Evolutionary conservation across 1,140 invertebrate species (phyloP), one percentile per base, ranked within the genome.

Genomic region (Geopemphigus sp.): DNA sequence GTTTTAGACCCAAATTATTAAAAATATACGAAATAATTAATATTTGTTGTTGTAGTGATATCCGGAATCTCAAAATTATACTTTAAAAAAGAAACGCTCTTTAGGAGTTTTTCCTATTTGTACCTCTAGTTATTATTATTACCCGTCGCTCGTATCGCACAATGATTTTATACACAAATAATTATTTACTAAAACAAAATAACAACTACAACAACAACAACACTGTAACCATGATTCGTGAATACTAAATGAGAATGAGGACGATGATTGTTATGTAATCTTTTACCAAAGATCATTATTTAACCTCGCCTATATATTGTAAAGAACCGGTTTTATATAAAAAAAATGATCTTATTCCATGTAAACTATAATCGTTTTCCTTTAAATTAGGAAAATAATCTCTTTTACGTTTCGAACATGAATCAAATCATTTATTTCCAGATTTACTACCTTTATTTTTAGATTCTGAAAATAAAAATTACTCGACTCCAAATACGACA

Each of bases 261-360:
- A 10, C 26, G n/a, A 53, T 32, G 0, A 15, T 45, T 2, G 24
- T 61, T 29, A 6, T 54, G 24, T 73, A 54, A 54, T 73, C 8
- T 54, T 73, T 73, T 73, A 53, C 19, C 70, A 8, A 54, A 56
- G 17, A 73, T 73, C 70, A 56, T n/a, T 56, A 5, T 54, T 29
- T 56, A 56, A 73, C 70, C 53, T 73, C 53, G 50, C 47, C 1
- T 53, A n/a, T 26, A 12, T 39, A 39, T 54, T 26, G 24, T 54
- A 50, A 54, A 73, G 70, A 73, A 73, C 70, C 70, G 70, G 70
- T 73, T 73, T 29, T 56, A 56, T 14, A 68, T 39, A 39, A 4
- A 47, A 57, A 3, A 57, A 54, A 74, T 74, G 53, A 29, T n/a
- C 54, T 6, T 54, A 56, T 74, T 56, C 5, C 12, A 39, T 32